Evolutionary conservation across 2,888 invertebrate genomes (phyloP).

Genomic region (Thyatira batis): DNA sequence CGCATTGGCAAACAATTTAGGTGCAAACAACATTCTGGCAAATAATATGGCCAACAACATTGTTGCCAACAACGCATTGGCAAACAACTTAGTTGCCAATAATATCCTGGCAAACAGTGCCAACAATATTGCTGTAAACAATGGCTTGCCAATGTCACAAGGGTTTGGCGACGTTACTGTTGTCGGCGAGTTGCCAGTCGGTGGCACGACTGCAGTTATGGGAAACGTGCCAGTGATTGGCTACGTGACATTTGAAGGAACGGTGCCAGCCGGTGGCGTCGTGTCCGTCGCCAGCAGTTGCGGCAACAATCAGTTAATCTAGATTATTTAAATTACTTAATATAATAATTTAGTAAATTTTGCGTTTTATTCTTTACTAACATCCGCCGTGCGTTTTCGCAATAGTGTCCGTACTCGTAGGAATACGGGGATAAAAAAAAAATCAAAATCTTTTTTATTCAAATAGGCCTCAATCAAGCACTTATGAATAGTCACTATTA

Average conservation of each 20-base stretch:
- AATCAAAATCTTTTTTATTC: no score
- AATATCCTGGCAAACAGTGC: no score
- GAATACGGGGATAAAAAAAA: no score
- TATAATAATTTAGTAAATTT: conserved; percentile 6
- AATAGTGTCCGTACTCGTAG: no score
- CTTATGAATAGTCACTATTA: no score
- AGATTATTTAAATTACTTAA: conserved; percentile 25
- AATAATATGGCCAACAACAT: neutral
- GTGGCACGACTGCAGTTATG: conserved; percentile 54
- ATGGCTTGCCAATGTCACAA: conserved; percentile 15
- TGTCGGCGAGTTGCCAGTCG: conserved; percentile 59
- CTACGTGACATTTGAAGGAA: conserved; percentile 68
- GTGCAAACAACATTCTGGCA: no score
- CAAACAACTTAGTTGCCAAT: neutral
- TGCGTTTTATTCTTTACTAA: conserved; percentile 8
- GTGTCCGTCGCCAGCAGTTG: conserved; percentile 60
- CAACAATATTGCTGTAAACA: neutral
- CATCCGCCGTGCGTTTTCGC: no score
- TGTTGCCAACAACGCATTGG: no score
- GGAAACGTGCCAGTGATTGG: conserved; percentile 72
- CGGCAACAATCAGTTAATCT: conserved; percentile 38
- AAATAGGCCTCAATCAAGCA: no score
- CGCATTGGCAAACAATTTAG: neutral
- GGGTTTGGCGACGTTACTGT: conserved; percentile 59
- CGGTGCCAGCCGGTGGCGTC: conserved; percentile 62